Conservation (phyloP, 1,140 invertebrate genomes). For the Subanguina moxae region DNA sequence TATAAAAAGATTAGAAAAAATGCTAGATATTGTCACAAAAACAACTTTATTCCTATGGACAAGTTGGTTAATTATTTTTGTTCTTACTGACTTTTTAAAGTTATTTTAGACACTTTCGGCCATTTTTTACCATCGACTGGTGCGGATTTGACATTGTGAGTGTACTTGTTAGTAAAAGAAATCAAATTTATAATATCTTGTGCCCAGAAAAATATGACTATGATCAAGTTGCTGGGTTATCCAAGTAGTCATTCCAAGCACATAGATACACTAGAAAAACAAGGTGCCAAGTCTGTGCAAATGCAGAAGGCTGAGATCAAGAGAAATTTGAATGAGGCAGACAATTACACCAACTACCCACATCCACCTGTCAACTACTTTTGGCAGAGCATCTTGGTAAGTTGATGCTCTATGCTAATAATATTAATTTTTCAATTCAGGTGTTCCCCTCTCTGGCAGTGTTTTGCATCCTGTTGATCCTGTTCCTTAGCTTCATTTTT, state of each 20-base stretch:
- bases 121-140: slow-evolving; percentile 49
- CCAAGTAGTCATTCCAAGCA: background rate
- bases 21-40: slow-evolving; percentile 46
- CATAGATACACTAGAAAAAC: background rate
- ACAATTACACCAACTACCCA: slow-evolving; percentile 1
- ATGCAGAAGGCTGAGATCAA: slow-evolving; percentile 10
- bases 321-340: background rate
- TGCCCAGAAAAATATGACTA: slow-evolving; percentile 52
- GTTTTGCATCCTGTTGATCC: slow-evolving; percentile 34
- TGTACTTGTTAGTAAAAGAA: background rate
- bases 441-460: slow-evolving; percentile 48
- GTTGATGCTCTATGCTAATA: background rate
- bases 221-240: slow-evolving; percentile 23
- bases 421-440: slow-evolving; percentile 28
- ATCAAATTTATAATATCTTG: slow-evolving; percentile 9
- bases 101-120: slow-evolving; percentile 32
- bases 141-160: slow-evolving; percentile 49
- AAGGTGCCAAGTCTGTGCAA: background rate
- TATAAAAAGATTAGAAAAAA: slow-evolving; percentile 15
- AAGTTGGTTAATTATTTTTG: background rate
- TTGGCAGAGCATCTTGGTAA: slow-evolving; percentile 45
- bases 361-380: slow-evolving; percentile 29
- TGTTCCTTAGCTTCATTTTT: slow-evolving; percentile 46
- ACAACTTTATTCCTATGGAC: slow-evolving; percentile 46
- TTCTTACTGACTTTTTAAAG: too few species aligned